These are phyloP conservation scores for Gobius niger DNA, from an alignment of 2,113 vertebrate genomes.

Conservation along the genomic window DNA sequence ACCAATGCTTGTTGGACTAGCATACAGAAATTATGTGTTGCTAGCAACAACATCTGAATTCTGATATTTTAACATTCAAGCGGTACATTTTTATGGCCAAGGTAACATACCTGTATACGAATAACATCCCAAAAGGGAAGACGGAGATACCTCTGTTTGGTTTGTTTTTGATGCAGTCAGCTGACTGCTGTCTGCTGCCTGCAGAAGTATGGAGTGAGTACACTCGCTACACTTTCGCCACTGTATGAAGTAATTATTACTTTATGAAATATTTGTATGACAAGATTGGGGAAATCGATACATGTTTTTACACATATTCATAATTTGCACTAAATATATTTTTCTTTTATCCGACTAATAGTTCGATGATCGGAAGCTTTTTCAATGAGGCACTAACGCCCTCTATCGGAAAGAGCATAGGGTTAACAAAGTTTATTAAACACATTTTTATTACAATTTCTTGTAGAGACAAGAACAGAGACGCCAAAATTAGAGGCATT, in stretches of 20 bases:
- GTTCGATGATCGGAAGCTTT: neutral
- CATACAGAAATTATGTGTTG: neutral
- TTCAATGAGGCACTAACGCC: neutral
- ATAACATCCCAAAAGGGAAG: slow-evolving; percentile 18
- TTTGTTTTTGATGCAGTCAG: slow-evolving; percentile 40
- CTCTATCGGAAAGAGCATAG: slow-evolving; percentile 25
- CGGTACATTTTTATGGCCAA: neutral
- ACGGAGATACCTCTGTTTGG: neutral
- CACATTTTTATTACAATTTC: neutral
- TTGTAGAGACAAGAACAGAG: too few species aligned
- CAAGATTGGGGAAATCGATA: too few species aligned
- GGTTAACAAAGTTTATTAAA: neutral
- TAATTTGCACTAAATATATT: neutral
- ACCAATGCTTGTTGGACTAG: neutral
- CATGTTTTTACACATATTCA: neutral
- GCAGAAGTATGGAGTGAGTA: neutral
- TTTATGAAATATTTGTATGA: neutral
- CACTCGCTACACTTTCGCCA: slow-evolving; percentile 44
- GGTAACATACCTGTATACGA: slow-evolving; percentile 7
- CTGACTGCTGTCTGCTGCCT: slow-evolving; percentile 32
- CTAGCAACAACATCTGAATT: neutral
- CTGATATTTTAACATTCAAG: neutral
- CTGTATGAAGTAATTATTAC: neutral
- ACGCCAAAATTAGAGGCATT: too few species aligned
- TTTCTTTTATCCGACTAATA: too few species aligned